These are phyloP conservation scores for Zenarchopterus dispar DNA, from an alignment of 2,797 vertebrate species.

Conservation along the genomic window DNA sequence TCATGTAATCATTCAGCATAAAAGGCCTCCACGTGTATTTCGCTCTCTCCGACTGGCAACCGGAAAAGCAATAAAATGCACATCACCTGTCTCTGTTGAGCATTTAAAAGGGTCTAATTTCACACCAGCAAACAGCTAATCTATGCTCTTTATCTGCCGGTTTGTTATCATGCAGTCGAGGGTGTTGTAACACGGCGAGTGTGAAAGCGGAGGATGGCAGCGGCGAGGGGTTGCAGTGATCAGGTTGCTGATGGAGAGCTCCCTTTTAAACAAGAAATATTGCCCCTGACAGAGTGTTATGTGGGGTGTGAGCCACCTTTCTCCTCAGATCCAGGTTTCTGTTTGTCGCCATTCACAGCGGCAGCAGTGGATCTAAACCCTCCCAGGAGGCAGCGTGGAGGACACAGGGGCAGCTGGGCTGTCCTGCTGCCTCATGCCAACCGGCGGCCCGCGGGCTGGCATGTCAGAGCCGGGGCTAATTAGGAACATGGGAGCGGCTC, in stretches of 20 bases:
- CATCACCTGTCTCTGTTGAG: conserved; percentile 12
- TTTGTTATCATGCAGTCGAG: conserved; percentile 12
- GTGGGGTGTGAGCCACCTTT: conserved; percentile 46
- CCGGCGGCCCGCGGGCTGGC: conserved; percentile 50
- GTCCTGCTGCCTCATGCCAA: conserved; percentile 71
- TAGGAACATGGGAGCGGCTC: conserved; percentile 59
- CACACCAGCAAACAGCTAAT: conserved; percentile 17
- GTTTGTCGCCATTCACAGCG: conserved; percentile 27
- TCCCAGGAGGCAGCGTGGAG: conserved; percentile 45
- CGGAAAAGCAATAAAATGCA: neutral
- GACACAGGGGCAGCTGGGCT: conserved; percentile 75
- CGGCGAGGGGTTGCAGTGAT: conserved; percentile 21
- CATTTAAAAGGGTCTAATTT: conserved; percentile 24
- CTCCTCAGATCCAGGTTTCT: conserved; percentile 50
- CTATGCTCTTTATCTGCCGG: conserved; percentile 19
- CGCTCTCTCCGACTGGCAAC: conserved; percentile 11
- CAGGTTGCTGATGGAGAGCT: conserved; percentile 39
- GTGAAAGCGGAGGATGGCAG: conserved; percentile 26
- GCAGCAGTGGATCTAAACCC: conserved; percentile 37
- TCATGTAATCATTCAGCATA: conserved; percentile 11
- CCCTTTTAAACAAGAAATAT: conserved; percentile 46
- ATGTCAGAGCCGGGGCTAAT: conserved; percentile 56
- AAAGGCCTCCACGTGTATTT: conserved; percentile 13
- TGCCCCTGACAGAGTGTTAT: conserved; percentile 47
- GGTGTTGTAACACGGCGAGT: conserved; percentile 1